Percentiles rank a stretch among this genome's conserved stretches.
Conservation (phyloP, 1,140 invertebrate genomes). For the Drepana arcuata region DNA sequence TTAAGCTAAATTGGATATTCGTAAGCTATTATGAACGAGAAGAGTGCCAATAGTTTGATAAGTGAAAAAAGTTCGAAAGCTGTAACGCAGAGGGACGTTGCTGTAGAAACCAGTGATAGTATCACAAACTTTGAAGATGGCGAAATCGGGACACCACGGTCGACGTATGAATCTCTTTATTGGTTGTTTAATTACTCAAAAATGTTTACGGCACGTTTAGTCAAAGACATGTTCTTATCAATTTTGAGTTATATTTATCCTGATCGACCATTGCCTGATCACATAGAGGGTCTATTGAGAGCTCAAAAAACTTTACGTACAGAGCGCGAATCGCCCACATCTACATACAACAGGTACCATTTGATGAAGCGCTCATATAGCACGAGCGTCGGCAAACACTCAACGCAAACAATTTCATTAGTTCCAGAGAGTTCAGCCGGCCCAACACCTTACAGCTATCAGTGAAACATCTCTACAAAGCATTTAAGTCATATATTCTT, state of each 20-base stretch:
- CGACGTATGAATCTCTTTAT: conserved; percentile 49
- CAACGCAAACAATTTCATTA: conserved; percentile 23
- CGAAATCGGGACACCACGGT: conserved; percentile 15
- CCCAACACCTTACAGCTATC: conserved; percentile 3
- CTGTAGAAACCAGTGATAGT: conserved; percentile 6
- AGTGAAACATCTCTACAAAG: conserved; percentile 12
- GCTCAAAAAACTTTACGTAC: conserved; percentile 25
- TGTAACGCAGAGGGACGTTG: conserved; percentile 8
- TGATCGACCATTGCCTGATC: conserved; percentile 26
- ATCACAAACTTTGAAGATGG: conserved; percentile 23
- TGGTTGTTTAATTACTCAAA: conserved; percentile 37
- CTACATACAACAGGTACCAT: conserved; percentile 27
- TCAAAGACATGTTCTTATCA: conserved; percentile 36
- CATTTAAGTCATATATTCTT: conserved; percentile 31
- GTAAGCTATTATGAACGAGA: conserved; percentile 45
- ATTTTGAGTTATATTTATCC: conserved; percentile 24
- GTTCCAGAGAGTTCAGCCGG: conserved; percentile 14
- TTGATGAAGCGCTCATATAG: conserved; percentile 13
- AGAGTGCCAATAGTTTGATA: conserved; percentile 25
- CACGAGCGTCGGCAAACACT: conserved; percentile 6
- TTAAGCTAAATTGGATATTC: conserved; percentile 17
- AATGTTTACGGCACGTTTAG: conserved; percentile 42
- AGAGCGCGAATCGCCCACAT: conserved; percentile 24
- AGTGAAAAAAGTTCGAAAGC: conserved; percentile 19
- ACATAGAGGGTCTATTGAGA: conserved; percentile 34